These are phyloP conservation scores for Meriones psammophilus DNA, from an alignment of 2,797 vertebrate species.

Conservation along the genomic window DNA sequence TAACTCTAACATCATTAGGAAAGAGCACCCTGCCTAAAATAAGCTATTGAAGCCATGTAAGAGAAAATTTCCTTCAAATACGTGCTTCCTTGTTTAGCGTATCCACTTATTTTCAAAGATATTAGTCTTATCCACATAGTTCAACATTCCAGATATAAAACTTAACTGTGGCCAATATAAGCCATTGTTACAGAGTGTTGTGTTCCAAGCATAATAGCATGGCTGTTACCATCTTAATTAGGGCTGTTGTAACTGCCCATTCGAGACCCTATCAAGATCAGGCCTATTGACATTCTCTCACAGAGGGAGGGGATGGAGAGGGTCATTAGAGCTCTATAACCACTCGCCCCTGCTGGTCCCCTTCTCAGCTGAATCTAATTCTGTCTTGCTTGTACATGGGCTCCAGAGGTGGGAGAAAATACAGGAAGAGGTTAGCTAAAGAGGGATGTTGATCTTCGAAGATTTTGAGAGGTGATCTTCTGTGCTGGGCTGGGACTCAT, in stretches of 20 bases:
- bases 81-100: conserved; percentile 32
- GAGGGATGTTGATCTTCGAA: no score
- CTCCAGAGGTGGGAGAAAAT: not conserved
- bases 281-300: not conserved
- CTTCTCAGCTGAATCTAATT: not conserved
- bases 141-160: conserved; percentile 71
- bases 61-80: conserved; percentile 31
- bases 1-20: conserved; percentile 55
- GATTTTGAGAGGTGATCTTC: not conserved
- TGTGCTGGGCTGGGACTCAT: not conserved
- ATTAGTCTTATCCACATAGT: conserved; percentile 32
- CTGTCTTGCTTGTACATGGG: not conserved
- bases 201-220: not conserved
- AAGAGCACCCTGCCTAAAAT: conserved; percentile 16
- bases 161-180: conserved; percentile 29
- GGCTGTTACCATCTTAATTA: not conserved
- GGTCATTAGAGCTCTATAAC: not conserved
- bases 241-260: not conserved
- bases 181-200: not conserved
- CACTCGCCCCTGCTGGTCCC: not conserved
- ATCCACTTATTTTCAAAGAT: conserved; percentile 61
- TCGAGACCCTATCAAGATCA: not conserved
- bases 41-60: conserved; percentile 17
- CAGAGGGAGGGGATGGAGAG: not conserved
- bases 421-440: not conserved